Base-by-base conservation (phyloP, 2,888 invertebrate species). In the Nomada fabriciana region DNA sequence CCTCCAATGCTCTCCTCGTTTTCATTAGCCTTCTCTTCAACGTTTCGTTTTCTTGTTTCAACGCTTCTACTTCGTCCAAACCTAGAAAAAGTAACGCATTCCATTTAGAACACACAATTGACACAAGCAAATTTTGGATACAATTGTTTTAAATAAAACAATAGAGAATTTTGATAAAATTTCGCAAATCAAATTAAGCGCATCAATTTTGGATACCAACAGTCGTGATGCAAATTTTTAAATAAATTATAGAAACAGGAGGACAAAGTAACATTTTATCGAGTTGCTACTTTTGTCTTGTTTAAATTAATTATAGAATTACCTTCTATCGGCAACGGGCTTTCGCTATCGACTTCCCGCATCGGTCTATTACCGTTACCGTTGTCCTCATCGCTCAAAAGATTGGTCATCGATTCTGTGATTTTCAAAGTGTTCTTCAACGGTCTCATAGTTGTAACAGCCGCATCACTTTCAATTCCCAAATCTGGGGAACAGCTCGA, bases 401-500 rank as follows among this genome's bases (percentile, higher is more conserved):
- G 86, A 89, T 94, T 94, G 23, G 91, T 92, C 93, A 94, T 93
- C 3, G 93, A 94, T 81, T 93, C 93, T 3, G 94, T 93, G n/a
- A 94, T 93, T 63, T 93, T 94, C 25, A 93, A 87, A 15, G 93
- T 92, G 65, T 93, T 92, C 81, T 93, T 91, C 15, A 93, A 73
- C 20, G 93, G 94, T 73, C 93, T 91, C 52, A 90, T 90, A 9
- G 90, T 91, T 0, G 91, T 86, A 18, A 91, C 83, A 3, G 92
- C 92, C 3, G 89, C 92, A 23, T 98, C 98, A 90, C 98, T 98
- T 92, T 98, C 98, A 84, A 98, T 98, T n/a, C 98, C 98, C 90
- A 98, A 95, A 94, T 98, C 98, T 0, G 98, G 98, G 0, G 98
- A 98, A 86, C 94, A 93, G 71, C 93, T 93, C 7, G 94, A 93